phyloP scores from a whole-genome alignment of 2,888 invertebrate genomes.

The Agriopis leucophaearia region DNA sequence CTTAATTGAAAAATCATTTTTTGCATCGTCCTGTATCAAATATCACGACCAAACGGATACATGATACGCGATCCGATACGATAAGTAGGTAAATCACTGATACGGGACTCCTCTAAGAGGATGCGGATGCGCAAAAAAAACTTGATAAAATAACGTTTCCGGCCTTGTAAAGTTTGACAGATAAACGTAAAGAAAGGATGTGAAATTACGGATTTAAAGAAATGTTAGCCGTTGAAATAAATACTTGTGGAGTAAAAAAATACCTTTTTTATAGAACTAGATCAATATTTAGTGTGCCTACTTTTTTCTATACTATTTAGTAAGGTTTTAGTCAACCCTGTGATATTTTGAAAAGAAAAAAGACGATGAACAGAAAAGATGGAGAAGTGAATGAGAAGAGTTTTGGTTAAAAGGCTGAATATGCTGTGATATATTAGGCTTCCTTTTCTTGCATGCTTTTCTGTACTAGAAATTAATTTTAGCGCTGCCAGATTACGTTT shows the following conservation, averaged over 20 bases:
- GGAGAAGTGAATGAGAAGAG: too few relatives aligned
- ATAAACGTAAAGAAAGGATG: conserved; percentile 39
- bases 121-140: conserved; percentile 46
- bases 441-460: too few relatives aligned
- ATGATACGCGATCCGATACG: conserved; percentile 36
- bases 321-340: too few relatives aligned
- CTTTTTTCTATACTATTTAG: too few relatives aligned
- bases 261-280: not conserved
- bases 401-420: too few relatives aligned
- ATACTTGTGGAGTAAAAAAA: not conserved
- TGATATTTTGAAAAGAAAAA: too few relatives aligned
- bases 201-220: conserved; percentile 9
- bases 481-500: too few relatives aligned
- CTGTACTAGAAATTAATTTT: too few relatives aligned
- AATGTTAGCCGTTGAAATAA: not conserved
- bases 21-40: conserved; percentile 27
- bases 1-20: conserved; percentile 8
- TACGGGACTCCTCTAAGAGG: conserved; percentile 37
- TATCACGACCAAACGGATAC: conserved; percentile 40
- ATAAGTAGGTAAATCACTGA: conserved; percentile 32
- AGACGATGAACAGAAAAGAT: too few relatives aligned
- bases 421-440: too few relatives aligned
- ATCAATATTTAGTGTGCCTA: too few relatives aligned
- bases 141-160: conserved; percentile 45
- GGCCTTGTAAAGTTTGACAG: conserved; percentile 34